Conservation (phyloP, 2,113 vertebrate genomes). For the Aptenodytes patagonicus region DNA sequence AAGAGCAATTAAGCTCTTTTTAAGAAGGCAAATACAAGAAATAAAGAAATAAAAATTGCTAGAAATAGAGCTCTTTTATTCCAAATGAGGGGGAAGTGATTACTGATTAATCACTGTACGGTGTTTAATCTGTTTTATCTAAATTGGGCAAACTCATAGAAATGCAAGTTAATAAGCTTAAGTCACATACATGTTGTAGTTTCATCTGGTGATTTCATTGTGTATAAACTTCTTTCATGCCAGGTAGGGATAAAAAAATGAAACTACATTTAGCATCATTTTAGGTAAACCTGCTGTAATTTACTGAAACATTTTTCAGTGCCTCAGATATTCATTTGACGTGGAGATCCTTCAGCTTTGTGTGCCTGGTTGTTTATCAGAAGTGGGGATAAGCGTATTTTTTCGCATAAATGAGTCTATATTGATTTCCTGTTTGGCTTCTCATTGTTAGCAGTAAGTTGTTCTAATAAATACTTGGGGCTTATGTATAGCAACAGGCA, state of each 20-base stretch:
- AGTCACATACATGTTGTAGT: background rate
- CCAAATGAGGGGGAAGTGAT: background rate
- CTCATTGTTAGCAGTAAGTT: background rate
- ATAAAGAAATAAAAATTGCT: background rate
- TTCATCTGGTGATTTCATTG: background rate
- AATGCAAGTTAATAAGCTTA: background rate
- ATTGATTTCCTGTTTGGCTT: background rate
- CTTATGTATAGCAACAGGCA: background rate
- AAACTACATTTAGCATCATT: background rate
- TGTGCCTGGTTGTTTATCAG: background rate
- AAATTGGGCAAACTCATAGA: background rate
- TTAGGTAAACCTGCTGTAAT: background rate
- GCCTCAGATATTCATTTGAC: background rate
- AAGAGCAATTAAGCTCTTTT: background rate
- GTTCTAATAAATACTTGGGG: background rate
- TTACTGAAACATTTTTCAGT: background rate
- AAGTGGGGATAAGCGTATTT: background rate
- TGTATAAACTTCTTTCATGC: background rate
- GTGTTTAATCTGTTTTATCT: background rate
- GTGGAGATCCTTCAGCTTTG: background rate
- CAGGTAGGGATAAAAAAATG: background rate
- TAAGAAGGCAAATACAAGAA: background rate
- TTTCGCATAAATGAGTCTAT: background rate
- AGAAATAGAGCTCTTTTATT: background rate
- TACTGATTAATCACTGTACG: background rate